These are phyloP conservation scores for Rhynchomys soricoides DNA, from an alignment of 2,113 vertebrate genomes.

Conservation along the genomic window DNA sequence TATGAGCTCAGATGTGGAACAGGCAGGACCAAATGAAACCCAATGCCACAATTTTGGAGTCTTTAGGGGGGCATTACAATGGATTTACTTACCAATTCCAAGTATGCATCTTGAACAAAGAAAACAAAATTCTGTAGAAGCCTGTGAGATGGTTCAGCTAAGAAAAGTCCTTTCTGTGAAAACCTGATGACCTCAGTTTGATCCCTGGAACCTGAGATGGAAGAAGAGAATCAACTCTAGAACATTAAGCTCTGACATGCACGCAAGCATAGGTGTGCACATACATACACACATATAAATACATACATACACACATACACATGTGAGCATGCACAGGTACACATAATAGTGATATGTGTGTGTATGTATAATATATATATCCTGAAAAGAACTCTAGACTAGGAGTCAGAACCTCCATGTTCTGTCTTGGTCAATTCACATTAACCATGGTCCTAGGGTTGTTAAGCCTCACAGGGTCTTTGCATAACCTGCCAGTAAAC, in stretches of 20 bases:
- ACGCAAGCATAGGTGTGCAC: neutral
- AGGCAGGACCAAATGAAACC: neutral
- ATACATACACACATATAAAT: too few relatives aligned
- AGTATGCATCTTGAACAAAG: neutral
- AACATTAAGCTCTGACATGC: neutral
- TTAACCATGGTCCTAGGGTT: neutral
- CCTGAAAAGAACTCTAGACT: neutral
- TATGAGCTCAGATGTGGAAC: neutral
- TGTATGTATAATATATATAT: neutral
- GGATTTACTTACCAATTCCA: neutral
- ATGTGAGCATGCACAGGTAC: too few relatives aligned
- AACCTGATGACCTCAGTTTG: neutral
- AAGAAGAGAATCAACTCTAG: neutral
- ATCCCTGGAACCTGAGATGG: neutral
- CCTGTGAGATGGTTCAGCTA: neutral
- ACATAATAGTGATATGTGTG: neutral
- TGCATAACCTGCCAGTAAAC: neutral
- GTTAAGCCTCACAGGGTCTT: neutral
- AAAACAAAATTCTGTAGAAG: neutral
- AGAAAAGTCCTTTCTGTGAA: neutral
- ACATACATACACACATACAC: too few relatives aligned
- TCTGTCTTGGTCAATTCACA: neutral
- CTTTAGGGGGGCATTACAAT: neutral
- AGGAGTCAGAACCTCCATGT: neutral
- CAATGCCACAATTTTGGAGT: neutral